These are phyloP conservation scores for Chesias legatella DNA, from an alignment of 2,888 invertebrate genomes.

Conservation along the genomic window DNA sequence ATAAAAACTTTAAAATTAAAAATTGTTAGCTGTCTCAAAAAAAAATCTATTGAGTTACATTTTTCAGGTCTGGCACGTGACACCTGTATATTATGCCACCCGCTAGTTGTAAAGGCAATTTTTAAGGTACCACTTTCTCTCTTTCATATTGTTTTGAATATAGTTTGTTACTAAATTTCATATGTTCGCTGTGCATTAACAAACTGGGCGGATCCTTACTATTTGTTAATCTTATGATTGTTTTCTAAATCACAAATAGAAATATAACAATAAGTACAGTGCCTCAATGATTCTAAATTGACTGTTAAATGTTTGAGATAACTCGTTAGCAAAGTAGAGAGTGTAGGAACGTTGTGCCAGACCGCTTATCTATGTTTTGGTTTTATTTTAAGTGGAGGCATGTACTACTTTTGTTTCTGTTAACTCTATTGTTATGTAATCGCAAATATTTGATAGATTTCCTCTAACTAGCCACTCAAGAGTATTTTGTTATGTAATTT, in stretches of 20 bases:
- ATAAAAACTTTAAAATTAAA: slow-evolving; percentile 37
- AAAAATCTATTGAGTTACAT: slow-evolving; percentile 33
- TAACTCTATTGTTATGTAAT: slow-evolving; percentile 70
- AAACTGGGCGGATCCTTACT: too few species aligned
- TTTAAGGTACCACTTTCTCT: too few species aligned
- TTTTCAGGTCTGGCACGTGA: slow-evolving; percentile 36
- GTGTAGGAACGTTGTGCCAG: slow-evolving; percentile 28
- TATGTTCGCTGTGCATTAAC: too few species aligned
- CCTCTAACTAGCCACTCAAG: slow-evolving; percentile 67
- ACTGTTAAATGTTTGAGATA: not conserved
- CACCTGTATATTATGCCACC: not conserved
- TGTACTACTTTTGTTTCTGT: slow-evolving; percentile 67
- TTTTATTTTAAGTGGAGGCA: slow-evolving; percentile 44
- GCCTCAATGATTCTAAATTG: slow-evolving; percentile 2
- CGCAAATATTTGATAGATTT: slow-evolving; percentile 66
- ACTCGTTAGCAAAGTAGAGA: not conserved
- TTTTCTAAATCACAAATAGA: too few species aligned
- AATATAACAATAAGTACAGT: slow-evolving; percentile 1
- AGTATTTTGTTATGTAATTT: slow-evolving; percentile 78
- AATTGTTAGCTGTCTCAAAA: slow-evolving; percentile 34
- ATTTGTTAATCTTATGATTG: too few species aligned
- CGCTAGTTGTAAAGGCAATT: too few species aligned
- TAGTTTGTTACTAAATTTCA: too few species aligned
- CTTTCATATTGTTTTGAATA: too few species aligned
- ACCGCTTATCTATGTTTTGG: slow-evolving; percentile 25